phyloP scores from a whole-genome alignment of 2,113 vertebrate genomes.

The Brachyistius frenatus region DNA sequence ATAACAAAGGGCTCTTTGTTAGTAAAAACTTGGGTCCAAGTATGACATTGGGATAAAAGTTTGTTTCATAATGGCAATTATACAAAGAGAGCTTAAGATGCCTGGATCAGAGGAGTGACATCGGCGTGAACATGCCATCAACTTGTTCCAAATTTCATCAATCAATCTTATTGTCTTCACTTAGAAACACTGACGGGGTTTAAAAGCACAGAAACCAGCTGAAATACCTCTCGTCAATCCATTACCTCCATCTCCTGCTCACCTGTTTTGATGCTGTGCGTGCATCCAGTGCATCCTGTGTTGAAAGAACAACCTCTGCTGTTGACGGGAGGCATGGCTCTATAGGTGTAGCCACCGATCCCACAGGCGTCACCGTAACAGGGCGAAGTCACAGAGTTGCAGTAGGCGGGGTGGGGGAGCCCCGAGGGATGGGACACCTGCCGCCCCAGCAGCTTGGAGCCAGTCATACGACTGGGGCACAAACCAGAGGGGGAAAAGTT shows the following conservation, averaged over 20 bases:
- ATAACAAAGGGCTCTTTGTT: conserved; percentile 36
- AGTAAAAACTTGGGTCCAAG: not conserved
- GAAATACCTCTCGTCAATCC: too few relatives aligned
- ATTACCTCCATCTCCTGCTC: conserved; percentile 51
- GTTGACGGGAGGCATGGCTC: conserved; percentile 88
- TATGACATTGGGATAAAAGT: not conserved
- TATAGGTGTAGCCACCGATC: conserved; percentile 87
- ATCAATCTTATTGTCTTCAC: too few relatives aligned
- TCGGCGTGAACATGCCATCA: too few relatives aligned
- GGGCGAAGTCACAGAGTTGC: conserved; percentile 85
- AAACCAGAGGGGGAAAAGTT: conserved; percentile 81
- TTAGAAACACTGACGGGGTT: too few relatives aligned
- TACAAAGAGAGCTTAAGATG: too few relatives aligned
- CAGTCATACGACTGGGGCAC: conserved; percentile 77
- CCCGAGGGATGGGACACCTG: conserved; percentile 84
- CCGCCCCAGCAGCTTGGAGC: conserved; percentile 87
- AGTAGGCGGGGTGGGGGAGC: conserved; percentile 89
- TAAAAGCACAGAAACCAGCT: too few relatives aligned
- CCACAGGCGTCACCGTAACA: conserved; percentile 88
- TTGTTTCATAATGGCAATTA: conserved; percentile 11
- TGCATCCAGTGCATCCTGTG: conserved; percentile 86
- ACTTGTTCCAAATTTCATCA: too few relatives aligned
- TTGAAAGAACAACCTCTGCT: conserved; percentile 86
- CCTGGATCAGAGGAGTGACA: too few relatives aligned
- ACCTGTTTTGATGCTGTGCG: conserved; percentile 95